A percentile compares a stretch with the other conserved stretches of the same genome.
These are phyloP conservation scores for Vanessa atalanta DNA, from an alignment of 1,140 invertebrate species.

Conservation along the genomic window DNA sequence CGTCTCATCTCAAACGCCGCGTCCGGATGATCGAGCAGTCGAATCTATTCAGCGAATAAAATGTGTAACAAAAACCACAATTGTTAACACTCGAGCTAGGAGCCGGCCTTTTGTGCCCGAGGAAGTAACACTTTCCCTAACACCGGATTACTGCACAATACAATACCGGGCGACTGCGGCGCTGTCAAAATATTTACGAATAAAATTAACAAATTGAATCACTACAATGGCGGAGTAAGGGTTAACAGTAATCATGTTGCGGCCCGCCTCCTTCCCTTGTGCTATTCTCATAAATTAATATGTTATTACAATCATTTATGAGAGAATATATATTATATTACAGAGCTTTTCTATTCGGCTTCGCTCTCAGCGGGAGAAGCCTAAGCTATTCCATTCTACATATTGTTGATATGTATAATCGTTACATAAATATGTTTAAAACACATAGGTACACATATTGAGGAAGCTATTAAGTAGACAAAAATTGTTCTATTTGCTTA, in stretches of 20 bases:
- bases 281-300: constrained; percentile 6
- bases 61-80: constrained; percentile 20
- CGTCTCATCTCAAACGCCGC: background rate
- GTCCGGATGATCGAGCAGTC: constrained; percentile 5
- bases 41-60: constrained; percentile 8
- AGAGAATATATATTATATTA: background rate
- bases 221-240: constrained; percentile 7
- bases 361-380: background rate
- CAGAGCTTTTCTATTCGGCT: background rate
- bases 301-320: constrained; percentile 6
- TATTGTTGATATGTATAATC: too few relatives aligned
- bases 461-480: too few relatives aligned
- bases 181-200: constrained; percentile 41
- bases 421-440: too few relatives aligned
- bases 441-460: too few relatives aligned
- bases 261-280: constrained; percentile 23
- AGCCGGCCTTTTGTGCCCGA: constrained; percentile 18
- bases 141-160: constrained; percentile 25
- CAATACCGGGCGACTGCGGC: background rate
- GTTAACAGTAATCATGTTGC: constrained; percentile 11
- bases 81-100: constrained; percentile 7
- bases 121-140: constrained; percentile 39
- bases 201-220: constrained; percentile 33
- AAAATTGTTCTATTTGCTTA: too few relatives aligned
- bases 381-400: too few relatives aligned